phyloP scores from a whole-genome alignment of 2,888 invertebrate species.

The Hyppa rectilinea region DNA sequence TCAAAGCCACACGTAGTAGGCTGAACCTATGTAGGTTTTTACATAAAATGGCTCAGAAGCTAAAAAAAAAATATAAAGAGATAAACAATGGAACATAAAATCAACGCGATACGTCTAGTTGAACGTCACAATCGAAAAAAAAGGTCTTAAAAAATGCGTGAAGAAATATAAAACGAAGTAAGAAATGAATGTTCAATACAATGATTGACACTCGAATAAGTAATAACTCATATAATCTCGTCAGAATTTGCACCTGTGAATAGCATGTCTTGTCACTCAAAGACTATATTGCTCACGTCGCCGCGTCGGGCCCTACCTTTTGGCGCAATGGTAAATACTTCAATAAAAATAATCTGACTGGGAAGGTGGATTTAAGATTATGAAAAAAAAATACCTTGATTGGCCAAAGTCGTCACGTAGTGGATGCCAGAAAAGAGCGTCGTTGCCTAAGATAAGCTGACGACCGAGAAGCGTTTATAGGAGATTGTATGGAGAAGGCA shows the following conservation, averaged over 20 bases:
- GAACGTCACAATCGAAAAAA: not conserved
- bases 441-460: not conserved
- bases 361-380: not conserved
- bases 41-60: no score
- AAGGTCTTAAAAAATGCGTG: not conserved
- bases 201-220: conserved; percentile 39
- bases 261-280: conserved; percentile 29
- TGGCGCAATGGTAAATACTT: not conserved
- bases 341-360: not conserved
- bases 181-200: conserved; percentile 27
- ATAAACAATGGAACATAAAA: no score
- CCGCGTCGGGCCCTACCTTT: not conserved
- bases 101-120: not conserved
- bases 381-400: not conserved
- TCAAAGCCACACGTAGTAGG: no score
- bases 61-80: no score
- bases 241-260: conserved; percentile 28
- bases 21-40: no score
- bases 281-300: conserved; percentile 24
- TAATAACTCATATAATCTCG: conserved; percentile 36
- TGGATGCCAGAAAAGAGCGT: not conserved
- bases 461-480: not conserved
- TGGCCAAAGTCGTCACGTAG: no score
- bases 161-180: not conserved
- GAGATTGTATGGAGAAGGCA: not conserved